phyloP scores from a whole-genome alignment of 2,113 vertebrate genomes.

The Corapipo altera region DNA sequence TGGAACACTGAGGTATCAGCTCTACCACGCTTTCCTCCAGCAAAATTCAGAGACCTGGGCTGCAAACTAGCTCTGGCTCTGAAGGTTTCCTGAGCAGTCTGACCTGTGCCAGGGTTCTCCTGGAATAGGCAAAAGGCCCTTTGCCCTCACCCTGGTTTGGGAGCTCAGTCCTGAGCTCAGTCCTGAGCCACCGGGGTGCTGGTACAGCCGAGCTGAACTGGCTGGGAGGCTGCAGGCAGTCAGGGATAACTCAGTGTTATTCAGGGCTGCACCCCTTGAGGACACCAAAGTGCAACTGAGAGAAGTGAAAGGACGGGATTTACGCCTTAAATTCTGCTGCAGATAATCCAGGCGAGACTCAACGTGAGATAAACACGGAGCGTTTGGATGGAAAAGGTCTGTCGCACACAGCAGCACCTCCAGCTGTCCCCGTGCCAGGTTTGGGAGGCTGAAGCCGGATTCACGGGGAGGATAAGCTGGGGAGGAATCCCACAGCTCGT shows the following conservation, averaged over 20 bases:
- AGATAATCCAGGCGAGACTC: not conserved
- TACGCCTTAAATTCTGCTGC: not conserved
- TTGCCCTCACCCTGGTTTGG: not conserved
- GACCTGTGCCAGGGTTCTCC: not conserved
- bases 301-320: not conserved
- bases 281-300: not conserved
- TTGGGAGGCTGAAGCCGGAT: not conserved
- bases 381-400: not conserved
- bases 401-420: not conserved
- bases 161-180: not conserved
- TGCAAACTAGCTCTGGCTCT: not conserved
- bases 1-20: not conserved
- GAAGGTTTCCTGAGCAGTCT: not conserved
- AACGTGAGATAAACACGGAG: not conserved
- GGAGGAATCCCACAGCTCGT: not conserved
- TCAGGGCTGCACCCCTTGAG: not conserved
- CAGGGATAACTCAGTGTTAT: not conserved
- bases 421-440: not conserved
- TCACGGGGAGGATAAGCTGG: not conserved
- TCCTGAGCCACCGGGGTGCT: accelerated
- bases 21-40: not conserved
- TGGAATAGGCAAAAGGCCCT: not conserved
- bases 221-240: not conserved
- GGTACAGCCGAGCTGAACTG: not conserved
- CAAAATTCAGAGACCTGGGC: not conserved